phyloP scores from a whole-genome alignment of 2,797 vertebrate genomes.

The Poeciliopsis paucimaculata region DNA sequence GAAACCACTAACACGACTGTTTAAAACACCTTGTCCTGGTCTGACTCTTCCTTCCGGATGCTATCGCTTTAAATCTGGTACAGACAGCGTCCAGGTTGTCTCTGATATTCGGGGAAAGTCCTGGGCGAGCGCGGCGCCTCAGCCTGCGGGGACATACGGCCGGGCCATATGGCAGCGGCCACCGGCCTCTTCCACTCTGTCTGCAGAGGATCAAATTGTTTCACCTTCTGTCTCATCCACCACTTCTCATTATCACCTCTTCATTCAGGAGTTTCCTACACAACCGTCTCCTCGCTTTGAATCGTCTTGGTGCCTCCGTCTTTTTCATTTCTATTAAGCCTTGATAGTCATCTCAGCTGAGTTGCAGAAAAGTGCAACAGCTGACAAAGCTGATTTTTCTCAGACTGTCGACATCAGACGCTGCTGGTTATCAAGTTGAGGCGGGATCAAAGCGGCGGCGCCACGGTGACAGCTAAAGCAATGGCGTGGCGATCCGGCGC shows the following conservation, averaged over 20 bases:
- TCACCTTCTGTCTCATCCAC: slow-evolving; percentile 60
- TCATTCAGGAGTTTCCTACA: background rate
- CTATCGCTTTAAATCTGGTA: background rate
- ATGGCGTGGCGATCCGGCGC: slow-evolving; percentile 21
- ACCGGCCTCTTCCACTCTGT: slow-evolving; percentile 40
- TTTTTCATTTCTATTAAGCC: slow-evolving; percentile 25
- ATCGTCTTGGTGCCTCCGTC: slow-evolving; percentile 14
- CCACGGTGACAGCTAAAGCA: slow-evolving; percentile 33
- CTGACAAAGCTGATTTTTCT: slow-evolving; percentile 38
- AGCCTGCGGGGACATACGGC: slow-evolving; percentile 71
- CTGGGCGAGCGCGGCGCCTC: slow-evolving; percentile 36
- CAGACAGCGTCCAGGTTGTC: slow-evolving; percentile 44
- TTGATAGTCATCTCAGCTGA: slow-evolving; percentile 28
- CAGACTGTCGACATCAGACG: slow-evolving; percentile 36
- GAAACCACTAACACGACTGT: background rate
- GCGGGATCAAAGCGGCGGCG: slow-evolving; percentile 38
- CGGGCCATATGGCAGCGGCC: slow-evolving; percentile 68
- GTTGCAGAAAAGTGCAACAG: slow-evolving; percentile 41
- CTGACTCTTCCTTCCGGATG: background rate
- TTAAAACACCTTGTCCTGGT: background rate
- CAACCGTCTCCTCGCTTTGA: slow-evolving; percentile 6
- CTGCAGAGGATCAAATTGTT: slow-evolving; percentile 63
- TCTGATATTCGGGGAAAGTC: slow-evolving; percentile 42
- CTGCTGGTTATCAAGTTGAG: slow-evolving; percentile 31
- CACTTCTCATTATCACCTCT: slow-evolving; percentile 34